Evolutionary conservation across 2,797 vertebrate species (phyloP).

Genomic region (Lindbergichthys nudifrons): DNA sequence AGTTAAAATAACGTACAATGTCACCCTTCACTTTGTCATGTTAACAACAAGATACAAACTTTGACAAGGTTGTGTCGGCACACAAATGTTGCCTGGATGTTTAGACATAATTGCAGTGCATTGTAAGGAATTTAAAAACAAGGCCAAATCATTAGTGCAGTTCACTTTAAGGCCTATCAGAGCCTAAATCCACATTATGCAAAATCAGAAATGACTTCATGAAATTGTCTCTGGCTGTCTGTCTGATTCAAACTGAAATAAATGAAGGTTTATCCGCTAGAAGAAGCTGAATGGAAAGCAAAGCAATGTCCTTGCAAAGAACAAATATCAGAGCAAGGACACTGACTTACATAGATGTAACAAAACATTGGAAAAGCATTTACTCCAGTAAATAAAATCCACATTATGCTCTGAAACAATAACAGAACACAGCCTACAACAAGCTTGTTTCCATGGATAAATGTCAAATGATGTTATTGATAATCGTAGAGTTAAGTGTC

Average conservation of each 20-base stretch:
- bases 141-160: slow-evolving; percentile 40
- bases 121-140: slow-evolving; percentile 18
- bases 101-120: slow-evolving; percentile 22
- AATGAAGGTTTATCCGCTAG: slow-evolving; percentile 51
- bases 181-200: slow-evolving; percentile 33
- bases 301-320: slow-evolving; percentile 65
- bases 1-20: slow-evolving; percentile 29
- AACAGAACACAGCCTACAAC: slow-evolving; percentile 27
- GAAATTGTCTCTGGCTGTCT: slow-evolving; percentile 78
- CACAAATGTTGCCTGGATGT: slow-evolving; percentile 17
- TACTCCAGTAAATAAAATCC: slow-evolving; percentile 26
- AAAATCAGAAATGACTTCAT: slow-evolving; percentile 59
- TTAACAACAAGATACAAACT: slow-evolving; percentile 23
- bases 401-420: slow-evolving; percentile 37
- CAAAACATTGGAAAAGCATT: slow-evolving; percentile 44
- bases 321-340: slow-evolving; percentile 56
- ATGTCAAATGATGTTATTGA: slow-evolving; percentile 48
- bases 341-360: slow-evolving; percentile 34
- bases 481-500: slow-evolving; percentile 44
- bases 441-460: slow-evolving; percentile 20
- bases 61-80: slow-evolving; percentile 13
- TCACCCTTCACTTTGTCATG: slow-evolving; percentile 14
- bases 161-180: slow-evolving; percentile 24
- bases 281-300: slow-evolving; percentile 70
- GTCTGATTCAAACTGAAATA: slow-evolving; percentile 47